Evolutionary conservation across 2,113 vertebrate genomes (phyloP), one percentile per base, ranked within the genome.

Genomic region (Abramis brama): DNA sequence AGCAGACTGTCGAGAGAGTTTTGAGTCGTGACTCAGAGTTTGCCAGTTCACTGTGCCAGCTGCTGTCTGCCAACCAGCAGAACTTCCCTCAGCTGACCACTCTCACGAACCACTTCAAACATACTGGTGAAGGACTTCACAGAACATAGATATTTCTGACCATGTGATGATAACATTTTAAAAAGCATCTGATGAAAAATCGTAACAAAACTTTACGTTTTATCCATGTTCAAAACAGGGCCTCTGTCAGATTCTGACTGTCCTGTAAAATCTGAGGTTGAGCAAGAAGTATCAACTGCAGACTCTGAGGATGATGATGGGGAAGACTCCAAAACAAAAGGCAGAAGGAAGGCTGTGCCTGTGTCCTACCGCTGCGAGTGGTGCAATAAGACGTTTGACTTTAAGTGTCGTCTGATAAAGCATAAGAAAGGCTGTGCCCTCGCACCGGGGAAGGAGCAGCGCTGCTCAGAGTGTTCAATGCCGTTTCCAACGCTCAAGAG

Each of bases 371-470:
- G 94, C 88, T 98, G 96, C 81, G 91, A 91, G 88, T 96, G 96
- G 92, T 98, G 96, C 0, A 90, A 92, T 66, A 97, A 96, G 87
- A 93, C 88, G 45, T 98, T 97, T 77, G 92, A 93, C 64, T 97
- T 96, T 92, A 96, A 94, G 87, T 97, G 97, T 89, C 90, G 94
- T 10, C 92, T 97, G 74, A 91, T 95, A 88, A 95, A 96, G 71
- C 96, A 97, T 75, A 5, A 91, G 90, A 97, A 95, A 84, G 89
- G 92, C 60, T 98, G 96, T 90, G 50, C 91, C 1, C 91, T 93
- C 84, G 95, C 95, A 30, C 92, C 92, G 83, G 94, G 93, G 64
- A 91, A 89, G 13, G 90, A 93, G 74, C 92, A 93, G 64, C 95
- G 94, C 82, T 95, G 95, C 19, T 90, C 93, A 0, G 92, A 94